Evolutionary conservation across 2,797 vertebrate genomes (phyloP).

Genomic region (Pipistrellus nathusii): DNA sequence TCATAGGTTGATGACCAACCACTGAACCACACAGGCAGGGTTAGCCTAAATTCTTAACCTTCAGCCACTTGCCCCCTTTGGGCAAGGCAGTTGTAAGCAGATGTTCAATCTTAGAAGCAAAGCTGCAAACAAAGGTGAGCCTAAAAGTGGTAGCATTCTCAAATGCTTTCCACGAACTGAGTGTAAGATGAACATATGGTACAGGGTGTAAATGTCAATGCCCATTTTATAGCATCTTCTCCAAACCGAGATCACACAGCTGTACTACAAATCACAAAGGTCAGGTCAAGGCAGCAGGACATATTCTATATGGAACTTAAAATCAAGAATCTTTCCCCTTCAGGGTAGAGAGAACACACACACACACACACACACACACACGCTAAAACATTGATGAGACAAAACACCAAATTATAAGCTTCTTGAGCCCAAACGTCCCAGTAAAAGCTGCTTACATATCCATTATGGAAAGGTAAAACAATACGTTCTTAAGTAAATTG

Average conservation of each 20-base stretch:
- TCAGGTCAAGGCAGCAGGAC: neutral
- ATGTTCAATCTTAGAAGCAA: neutral
- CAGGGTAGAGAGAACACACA: neutral
- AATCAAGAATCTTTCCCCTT: neutral
- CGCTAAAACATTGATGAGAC: neutral
- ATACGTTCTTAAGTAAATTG: constrained; percentile 15
- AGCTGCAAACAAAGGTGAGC: neutral
- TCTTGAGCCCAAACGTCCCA: neutral
- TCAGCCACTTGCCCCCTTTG: neutral
- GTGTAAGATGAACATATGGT: neutral
- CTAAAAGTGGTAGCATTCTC: neutral
- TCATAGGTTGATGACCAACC: too few species aligned
- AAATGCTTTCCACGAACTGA: neutral
- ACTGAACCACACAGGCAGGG: too few species aligned
- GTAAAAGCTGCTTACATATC: neutral
- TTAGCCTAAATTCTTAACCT: neutral
- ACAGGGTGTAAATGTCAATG: neutral
- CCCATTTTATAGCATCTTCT: neutral
- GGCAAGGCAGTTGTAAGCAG: neutral
- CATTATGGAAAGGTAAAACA: neutral
- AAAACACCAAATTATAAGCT: constrained; percentile 1
- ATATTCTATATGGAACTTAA: neutral
- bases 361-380: neutral
- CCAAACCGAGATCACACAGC: neutral
- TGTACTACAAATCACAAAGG: neutral